phyloP scores from a whole-genome alignment of 2,113 vertebrate species.

The Nyctibius bracteatus region DNA sequence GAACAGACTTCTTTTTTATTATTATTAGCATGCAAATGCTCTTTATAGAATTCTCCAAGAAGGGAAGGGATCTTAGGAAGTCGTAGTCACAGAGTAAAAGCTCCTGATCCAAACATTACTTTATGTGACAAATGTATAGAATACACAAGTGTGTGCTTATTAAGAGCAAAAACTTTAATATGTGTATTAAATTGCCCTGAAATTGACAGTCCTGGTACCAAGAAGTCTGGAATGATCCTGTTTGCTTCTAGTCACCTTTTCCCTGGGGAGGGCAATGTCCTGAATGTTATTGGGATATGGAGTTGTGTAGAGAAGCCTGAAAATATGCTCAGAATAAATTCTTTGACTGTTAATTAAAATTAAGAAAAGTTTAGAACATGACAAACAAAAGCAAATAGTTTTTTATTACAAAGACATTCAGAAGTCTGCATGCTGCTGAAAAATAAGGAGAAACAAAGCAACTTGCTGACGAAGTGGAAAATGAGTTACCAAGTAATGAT shows the following conservation, averaged over 20 bases:
- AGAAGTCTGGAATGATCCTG: not conserved
- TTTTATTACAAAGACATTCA: not conserved
- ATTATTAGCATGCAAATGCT: not conserved
- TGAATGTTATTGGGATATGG: not conserved
- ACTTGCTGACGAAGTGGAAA: slow-evolving; percentile 33
- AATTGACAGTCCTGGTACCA: not conserved
- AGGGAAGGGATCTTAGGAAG: not conserved
- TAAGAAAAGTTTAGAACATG: not conserved
- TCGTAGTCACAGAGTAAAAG: not conserved
- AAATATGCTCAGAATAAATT: not conserved
- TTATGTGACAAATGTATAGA: not conserved
- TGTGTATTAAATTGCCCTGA: not conserved
- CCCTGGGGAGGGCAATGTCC: not conserved
- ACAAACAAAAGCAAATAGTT: not conserved
- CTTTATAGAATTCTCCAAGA: not conserved
- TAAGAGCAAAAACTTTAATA: not conserved
- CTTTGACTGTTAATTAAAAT: not conserved
- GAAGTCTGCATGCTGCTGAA: not conserved
- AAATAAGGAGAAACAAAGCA: slow-evolving; percentile 24
- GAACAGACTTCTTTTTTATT: not conserved
- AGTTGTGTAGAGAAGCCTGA: not conserved
- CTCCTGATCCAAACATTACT: not conserved
- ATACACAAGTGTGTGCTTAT: not conserved
- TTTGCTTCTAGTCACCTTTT: not conserved
- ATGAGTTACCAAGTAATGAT: slow-evolving; percentile 8